Evolutionary conservation across 2,113 vertebrate genomes (phyloP).

Genomic region (Pionites leucogaster): DNA sequence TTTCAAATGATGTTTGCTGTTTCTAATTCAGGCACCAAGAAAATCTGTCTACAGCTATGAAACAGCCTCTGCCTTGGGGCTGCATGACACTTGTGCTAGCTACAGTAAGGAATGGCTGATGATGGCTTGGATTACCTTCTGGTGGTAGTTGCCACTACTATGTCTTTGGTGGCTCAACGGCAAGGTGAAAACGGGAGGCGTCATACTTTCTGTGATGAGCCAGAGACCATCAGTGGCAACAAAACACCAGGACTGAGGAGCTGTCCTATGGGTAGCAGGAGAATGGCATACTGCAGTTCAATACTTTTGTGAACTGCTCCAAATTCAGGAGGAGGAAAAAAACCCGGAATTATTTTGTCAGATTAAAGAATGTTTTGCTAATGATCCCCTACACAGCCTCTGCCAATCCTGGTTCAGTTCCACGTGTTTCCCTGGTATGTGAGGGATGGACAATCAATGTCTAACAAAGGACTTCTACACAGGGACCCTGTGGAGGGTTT

Average conservation of each 20-base stretch:
- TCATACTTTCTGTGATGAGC: neutral
- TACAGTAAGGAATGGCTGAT: neutral
- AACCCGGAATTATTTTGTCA: neutral
- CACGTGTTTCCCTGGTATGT: neutral
- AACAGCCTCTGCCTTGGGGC: neutral
- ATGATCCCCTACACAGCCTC: neutral
- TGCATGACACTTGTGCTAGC: fast-evolving
- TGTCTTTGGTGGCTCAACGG: neutral
- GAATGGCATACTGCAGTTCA: neutral
- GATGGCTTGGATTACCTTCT: neutral
- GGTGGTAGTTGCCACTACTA: neutral
- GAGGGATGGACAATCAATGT: neutral
- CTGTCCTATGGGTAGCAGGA: neutral
- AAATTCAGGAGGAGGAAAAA: neutral
- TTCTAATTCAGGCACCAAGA: neutral
- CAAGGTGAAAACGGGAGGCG: neutral
- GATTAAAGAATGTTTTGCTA: neutral
- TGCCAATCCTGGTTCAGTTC: neutral
- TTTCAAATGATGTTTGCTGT: neutral
- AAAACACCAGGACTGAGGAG: fast-evolving
- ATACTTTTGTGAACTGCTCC: neutral
- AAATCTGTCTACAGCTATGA: neutral
- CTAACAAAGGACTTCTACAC: neutral
- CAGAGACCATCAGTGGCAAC: neutral
- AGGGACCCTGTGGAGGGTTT: neutral